Conservation (phyloP, 2,113 vertebrate species). For the Elephas maximus region DNA sequence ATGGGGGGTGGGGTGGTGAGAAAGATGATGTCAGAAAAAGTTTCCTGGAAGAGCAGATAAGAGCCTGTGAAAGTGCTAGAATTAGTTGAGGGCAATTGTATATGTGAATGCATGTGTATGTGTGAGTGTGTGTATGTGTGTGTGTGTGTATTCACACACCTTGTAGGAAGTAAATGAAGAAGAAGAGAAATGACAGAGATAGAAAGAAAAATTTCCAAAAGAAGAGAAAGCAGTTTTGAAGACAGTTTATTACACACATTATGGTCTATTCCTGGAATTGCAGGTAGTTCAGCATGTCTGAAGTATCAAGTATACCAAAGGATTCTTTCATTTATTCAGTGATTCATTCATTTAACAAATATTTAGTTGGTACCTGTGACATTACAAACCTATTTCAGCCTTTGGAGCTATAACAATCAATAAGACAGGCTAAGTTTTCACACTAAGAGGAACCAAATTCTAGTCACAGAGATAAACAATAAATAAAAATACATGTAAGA, state of each 20-base stretch:
- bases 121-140: rapidly evolving
- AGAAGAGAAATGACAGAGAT: not conserved
- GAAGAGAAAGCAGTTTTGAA: not conserved
- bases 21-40: not conserved
- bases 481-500: not conserved
- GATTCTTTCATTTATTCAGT: not conserved
- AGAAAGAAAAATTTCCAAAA: not conserved
- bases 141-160: not conserved
- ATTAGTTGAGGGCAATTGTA: not conserved
- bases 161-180: not conserved
- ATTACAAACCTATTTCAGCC: not conserved
- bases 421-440: not conserved
- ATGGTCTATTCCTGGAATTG: not conserved
- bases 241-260: not conserved
- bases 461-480: not conserved
- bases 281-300: too few species aligned
- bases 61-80: not conserved
- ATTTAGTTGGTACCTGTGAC: not conserved
- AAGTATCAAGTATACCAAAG: not conserved
- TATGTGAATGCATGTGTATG: not conserved
- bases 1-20: not conserved
- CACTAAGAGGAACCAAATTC: not conserved
- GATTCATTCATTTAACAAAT: not conserved
- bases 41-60: not conserved
- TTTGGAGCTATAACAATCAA: not conserved